Percentiles rank a stretch among this genome's conserved stretches.
These are phyloP conservation scores for Hyposoter didymator DNA, from an alignment of 2,888 invertebrate genomes.

Conservation along the genomic window DNA sequence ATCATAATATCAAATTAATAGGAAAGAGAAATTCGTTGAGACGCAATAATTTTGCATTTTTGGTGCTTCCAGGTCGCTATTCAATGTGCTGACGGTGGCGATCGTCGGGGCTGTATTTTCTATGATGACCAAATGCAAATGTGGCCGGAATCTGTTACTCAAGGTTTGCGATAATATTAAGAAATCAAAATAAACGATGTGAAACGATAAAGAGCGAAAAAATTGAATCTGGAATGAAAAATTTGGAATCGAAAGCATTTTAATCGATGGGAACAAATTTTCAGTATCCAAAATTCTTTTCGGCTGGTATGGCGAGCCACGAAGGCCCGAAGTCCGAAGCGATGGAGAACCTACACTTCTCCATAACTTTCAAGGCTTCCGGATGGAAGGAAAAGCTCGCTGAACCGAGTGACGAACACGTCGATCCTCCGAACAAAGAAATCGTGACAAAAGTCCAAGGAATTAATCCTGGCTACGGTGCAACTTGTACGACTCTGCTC, in stretches of 20 bases:
- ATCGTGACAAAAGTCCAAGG: constrained; percentile 89
- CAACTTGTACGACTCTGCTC: constrained; percentile 91
- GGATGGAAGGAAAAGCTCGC: constrained; percentile 91
- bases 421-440: constrained; percentile 87
- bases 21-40: neutral
- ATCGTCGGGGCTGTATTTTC: constrained; percentile 87
- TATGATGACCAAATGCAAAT: constrained; percentile 87
- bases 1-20: no score
- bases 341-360: constrained; percentile 87
- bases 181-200: neutral
- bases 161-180: constrained; percentile 83
- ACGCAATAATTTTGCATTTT: neutral
- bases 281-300: constrained; percentile 89
- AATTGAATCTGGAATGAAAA: neutral
- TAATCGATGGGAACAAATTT: constrained; percentile 62
- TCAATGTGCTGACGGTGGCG: constrained; percentile 85
- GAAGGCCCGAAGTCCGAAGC: constrained; percentile 88
- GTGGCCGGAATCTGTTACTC: constrained; percentile 88
- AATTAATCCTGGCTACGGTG: constrained; percentile 92
- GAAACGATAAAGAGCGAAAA: neutral
- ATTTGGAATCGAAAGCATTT: neutral
- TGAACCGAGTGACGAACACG: constrained; percentile 86
- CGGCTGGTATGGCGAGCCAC: constrained; percentile 88
- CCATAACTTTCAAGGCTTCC: constrained; percentile 89
- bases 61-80: constrained; percentile 83